These are phyloP conservation scores for Drosophila nigritarsus DNA, from an alignment of 2,888 invertebrate genomes.

Conservation along the genomic window DNA sequence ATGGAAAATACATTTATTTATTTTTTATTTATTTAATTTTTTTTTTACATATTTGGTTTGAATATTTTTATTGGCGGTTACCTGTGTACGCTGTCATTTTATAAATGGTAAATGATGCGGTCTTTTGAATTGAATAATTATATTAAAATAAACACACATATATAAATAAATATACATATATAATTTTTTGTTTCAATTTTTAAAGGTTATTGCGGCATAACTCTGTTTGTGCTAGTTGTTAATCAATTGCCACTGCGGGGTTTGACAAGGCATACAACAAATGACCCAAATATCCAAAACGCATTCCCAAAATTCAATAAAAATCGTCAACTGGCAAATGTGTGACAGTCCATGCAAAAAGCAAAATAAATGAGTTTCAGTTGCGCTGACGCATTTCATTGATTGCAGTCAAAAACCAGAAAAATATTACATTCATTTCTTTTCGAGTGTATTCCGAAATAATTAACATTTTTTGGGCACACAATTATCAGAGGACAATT, in stretches of 20 bases:
- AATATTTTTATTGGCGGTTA: slow-evolving; percentile 71
- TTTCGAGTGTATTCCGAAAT: slow-evolving; percentile 49
- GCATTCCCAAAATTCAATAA: slow-evolving; percentile 59
- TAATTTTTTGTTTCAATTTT: background rate
- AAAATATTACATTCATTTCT: slow-evolving; percentile 59
- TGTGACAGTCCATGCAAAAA: slow-evolving; percentile 44
- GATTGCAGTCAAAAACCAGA: slow-evolving; percentile 54
- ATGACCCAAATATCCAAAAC: slow-evolving; percentile 44
- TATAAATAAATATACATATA: slow-evolving; percentile 16
- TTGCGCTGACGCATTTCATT: slow-evolving; percentile 37
- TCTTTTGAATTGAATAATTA: slow-evolving; percentile 75
- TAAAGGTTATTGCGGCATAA: slow-evolving; percentile 11
- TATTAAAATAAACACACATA: slow-evolving; percentile 23
- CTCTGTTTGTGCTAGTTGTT: slow-evolving; percentile 44
- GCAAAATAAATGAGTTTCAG: slow-evolving; percentile 41
- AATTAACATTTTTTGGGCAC: slow-evolving; percentile 58
- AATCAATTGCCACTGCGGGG: slow-evolving; percentile 66
- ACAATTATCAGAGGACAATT: slow-evolving; percentile 45
- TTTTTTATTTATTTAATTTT: slow-evolving; percentile 4
- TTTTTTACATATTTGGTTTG: slow-evolving; percentile 33
- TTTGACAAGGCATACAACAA: slow-evolving; percentile 46
- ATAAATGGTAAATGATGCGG: slow-evolving; percentile 45
- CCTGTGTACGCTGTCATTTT: slow-evolving; percentile 56
- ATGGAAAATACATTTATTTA: slow-evolving; percentile 9
- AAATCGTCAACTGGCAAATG: slow-evolving; percentile 39